phyloP scores from a whole-genome alignment of 2,888 invertebrate genomes.

The Sisyra nigra region DNA sequence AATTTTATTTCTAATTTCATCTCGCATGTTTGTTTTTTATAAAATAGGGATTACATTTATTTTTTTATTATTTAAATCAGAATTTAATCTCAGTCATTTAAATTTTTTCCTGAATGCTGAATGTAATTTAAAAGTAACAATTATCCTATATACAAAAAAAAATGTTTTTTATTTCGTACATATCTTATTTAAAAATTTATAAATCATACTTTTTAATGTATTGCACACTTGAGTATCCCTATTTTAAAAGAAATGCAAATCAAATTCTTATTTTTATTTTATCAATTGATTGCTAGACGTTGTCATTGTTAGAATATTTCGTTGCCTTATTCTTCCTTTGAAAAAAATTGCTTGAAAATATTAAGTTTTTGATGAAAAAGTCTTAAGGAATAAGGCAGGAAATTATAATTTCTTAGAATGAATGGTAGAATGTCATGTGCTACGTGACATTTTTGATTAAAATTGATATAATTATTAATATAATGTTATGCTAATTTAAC shows the following conservation, averaged over 20 bases:
- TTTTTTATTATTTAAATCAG: not conserved
- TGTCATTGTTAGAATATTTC: constrained; percentile 5
- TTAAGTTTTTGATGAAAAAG: not conserved
- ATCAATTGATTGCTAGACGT: constrained; percentile 7
- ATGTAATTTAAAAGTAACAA: not conserved
- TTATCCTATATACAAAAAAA: not conserved
- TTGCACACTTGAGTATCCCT: not conserved
- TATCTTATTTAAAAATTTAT: not conserved
- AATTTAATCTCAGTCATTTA: not conserved
- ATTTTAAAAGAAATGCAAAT: constrained; percentile 2
- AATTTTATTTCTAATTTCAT: not conserved
- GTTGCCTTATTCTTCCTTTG: not conserved
- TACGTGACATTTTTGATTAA: not conserved
- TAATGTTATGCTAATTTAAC: constrained; percentile 23
- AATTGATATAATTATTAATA: not conserved
- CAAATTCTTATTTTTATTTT: not conserved
- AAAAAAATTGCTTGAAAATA: not conserved
- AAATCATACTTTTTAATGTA: not conserved
- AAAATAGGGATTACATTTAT: constrained; percentile 5
- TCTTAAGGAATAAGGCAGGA: not conserved
- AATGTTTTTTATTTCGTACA: constrained; percentile 1
- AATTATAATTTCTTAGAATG: constrained; percentile 1
- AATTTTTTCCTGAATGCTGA: not conserved
- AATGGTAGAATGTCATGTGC: constrained; percentile 5
- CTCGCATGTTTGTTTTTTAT: constrained; percentile 6